phyloP scores from a whole-genome alignment of 2,888 invertebrate genomes.

The Leptinotarsa rubiginosa region DNA sequence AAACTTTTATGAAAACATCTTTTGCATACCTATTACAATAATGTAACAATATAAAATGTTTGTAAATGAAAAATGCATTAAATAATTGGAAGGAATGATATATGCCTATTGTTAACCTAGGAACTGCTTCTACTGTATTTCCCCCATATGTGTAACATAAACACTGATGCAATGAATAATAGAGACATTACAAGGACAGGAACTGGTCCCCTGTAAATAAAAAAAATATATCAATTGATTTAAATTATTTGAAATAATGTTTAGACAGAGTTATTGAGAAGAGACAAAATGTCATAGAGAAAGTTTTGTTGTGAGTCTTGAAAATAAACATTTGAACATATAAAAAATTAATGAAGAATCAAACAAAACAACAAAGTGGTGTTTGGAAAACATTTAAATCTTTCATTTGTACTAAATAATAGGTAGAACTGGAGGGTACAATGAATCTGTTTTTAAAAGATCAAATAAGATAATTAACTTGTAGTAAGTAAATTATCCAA shows the following conservation, averaged over 20 bases:
- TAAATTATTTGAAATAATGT: neutral
- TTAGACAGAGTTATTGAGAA: neutral
- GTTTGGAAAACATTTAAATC: no score
- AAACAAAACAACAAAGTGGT: no score
- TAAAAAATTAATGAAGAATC: no score
- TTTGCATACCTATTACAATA: slow-evolving; percentile 40
- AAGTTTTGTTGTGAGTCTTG: no score
- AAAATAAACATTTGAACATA: no score
- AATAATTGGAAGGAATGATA: slow-evolving; percentile 60
- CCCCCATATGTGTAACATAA: slow-evolving; percentile 99
- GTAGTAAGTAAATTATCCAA: no score
- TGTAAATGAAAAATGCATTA: slow-evolving; percentile 59
- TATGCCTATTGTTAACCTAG: slow-evolving; percentile 27
- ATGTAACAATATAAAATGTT: slow-evolving; percentile 54
- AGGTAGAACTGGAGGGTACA: no score
- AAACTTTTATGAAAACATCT: slow-evolving; percentile 45
- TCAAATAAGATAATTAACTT: no score
- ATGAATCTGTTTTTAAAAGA: no score
- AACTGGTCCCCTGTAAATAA: slow-evolving; percentile 87
- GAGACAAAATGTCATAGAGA: slow-evolving; percentile 38
- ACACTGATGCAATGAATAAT: slow-evolving; percentile 98
- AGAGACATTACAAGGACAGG: slow-evolving; percentile 99
- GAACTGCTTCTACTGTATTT: slow-evolving; percentile 83
- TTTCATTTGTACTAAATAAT: no score
- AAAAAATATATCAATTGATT: neutral